Evolutionary conservation across 2,797 vertebrate genomes (phyloP).

Genomic region (Sebastolobus alascanus): DNA sequence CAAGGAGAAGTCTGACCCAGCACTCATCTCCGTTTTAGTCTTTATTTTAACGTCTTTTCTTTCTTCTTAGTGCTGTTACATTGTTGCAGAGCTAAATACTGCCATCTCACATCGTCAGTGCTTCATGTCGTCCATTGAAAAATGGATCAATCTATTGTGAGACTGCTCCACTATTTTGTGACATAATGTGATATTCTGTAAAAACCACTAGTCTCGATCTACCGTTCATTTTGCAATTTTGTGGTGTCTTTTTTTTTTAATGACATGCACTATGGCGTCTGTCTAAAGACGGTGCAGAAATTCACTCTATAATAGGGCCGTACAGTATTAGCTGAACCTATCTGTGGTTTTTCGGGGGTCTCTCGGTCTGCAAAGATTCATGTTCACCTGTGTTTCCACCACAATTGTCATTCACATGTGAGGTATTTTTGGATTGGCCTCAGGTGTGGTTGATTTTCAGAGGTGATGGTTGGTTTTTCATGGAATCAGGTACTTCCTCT

Average conservation of each 20-base stretch:
- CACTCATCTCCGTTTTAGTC: constrained; percentile 14
- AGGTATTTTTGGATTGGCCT: constrained; percentile 32
- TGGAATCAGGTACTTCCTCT: constrained; percentile 53
- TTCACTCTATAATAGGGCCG: constrained; percentile 42
- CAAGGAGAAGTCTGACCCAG: constrained; percentile 19
- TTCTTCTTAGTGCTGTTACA: constrained; percentile 34
- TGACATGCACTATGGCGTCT: constrained; percentile 54
- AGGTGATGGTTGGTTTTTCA: constrained; percentile 24
- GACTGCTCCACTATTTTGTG: constrained; percentile 57
- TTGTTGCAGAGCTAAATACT: constrained; percentile 63
- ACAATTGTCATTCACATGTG: constrained; percentile 16
- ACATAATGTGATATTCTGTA: constrained; percentile 65
- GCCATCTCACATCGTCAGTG: constrained; percentile 49
- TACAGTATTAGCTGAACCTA: constrained; percentile 65
- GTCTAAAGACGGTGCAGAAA: constrained; percentile 46
- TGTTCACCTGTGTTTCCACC: constrained; percentile 27
- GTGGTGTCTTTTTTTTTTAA: constrained; percentile 34
- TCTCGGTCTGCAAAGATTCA: constrained; percentile 38
- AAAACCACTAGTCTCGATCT: constrained; percentile 54
- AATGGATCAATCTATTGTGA: constrained; percentile 44
- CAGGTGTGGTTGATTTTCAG: constrained; percentile 33
- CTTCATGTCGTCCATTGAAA: constrained; percentile 48
- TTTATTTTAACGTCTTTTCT: background rate
- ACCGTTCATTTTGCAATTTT: constrained; percentile 33
- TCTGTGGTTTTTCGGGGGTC: constrained; percentile 40